These are phyloP conservation scores for Arge pagana DNA, from an alignment of 2,888 invertebrate genomes.

Conservation along the genomic window DNA sequence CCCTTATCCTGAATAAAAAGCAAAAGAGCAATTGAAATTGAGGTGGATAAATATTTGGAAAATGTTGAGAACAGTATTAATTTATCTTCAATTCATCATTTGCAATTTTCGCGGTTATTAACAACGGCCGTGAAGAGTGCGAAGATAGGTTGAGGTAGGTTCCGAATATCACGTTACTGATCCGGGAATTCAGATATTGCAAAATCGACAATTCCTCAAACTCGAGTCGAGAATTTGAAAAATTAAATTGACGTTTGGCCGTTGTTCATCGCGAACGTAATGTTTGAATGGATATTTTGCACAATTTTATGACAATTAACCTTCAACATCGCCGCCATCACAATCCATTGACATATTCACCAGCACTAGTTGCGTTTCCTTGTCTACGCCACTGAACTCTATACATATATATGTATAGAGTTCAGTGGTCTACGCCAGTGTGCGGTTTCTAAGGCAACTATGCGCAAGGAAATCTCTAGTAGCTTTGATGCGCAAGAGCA, in stretches of 20 bases:
- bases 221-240: neutral
- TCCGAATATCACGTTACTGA: no score
- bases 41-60: neutral
- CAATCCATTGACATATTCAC: constrained; percentile 53
- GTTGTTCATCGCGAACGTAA: no score
- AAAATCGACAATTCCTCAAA: no score
- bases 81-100: neutral
- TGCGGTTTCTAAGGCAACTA: no score
- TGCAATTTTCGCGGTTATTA: neutral
- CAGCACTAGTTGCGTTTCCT: constrained; percentile 5
- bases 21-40: no score
- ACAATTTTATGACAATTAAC: constrained; percentile 49
- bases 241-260: neutral
- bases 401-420: no score
- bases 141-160: neutral
- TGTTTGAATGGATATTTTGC: constrained; percentile 23
- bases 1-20: constrained; percentile 74
- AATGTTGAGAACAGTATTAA: neutral
- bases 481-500: no score
- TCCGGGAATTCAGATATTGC: no score
- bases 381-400: no score
- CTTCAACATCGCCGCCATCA: constrained; percentile 56
- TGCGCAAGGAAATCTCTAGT: no score
- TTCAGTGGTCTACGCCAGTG: no score
- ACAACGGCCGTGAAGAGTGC: neutral